Conservation (phyloP, 2,113 vertebrate species). For the Gallinago paraguaiae region DNA sequence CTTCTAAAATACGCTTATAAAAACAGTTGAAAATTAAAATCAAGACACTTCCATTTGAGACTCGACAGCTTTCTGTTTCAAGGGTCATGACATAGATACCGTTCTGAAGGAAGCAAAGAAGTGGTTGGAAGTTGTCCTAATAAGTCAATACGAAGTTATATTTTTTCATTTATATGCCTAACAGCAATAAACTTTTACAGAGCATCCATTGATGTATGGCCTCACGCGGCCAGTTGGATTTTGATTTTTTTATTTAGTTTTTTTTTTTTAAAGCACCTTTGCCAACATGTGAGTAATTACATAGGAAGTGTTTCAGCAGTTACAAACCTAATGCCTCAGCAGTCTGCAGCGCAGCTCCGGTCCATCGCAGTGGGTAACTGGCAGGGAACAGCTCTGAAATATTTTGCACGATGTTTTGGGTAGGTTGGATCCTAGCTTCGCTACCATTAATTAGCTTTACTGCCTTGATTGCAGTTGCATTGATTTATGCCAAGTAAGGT, state of each 20-base stretch:
- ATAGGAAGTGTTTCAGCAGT: neutral
- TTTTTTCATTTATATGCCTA: neutral
- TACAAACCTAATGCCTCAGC: neutral
- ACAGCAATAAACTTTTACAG: neutral
- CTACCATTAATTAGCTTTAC: constrained; percentile 24
- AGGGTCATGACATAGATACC: neutral
- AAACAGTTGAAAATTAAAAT: neutral
- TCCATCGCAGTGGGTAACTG: neutral
- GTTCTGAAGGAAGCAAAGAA: neutral
- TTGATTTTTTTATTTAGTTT: neutral
- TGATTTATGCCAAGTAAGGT: constrained; percentile 16
- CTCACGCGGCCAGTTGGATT: neutral
- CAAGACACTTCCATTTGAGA: neutral
- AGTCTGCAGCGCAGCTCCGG: neutral
- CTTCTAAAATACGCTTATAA: neutral
- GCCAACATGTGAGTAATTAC: neutral
- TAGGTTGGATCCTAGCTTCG: neutral
- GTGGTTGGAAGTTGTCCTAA: constrained; percentile 10
- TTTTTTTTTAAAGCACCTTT: neutral
- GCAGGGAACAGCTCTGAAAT: neutral
- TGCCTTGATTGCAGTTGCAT: constrained; percentile 8
- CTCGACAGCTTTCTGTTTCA: neutral
- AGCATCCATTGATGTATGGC: neutral
- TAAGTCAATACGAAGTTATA: neutral
- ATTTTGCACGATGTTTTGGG: neutral